A percentile compares a stretch with the other conserved stretches of the same genome.
Evolutionary conservation across 2,113 vertebrate species (phyloP).

Genomic region (Thalassoma bifasciatum): DNA sequence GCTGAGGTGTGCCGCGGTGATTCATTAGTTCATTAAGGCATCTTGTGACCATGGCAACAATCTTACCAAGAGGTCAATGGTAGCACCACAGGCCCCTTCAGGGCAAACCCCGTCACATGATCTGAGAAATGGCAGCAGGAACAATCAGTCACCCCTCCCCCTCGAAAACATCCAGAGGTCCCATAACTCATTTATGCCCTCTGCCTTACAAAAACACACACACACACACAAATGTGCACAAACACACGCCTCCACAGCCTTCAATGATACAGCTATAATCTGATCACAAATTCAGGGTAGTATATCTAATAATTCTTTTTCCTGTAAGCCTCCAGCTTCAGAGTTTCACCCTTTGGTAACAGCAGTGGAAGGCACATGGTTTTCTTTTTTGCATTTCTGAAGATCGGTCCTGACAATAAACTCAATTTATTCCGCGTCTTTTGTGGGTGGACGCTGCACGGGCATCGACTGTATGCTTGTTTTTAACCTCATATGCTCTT

Average conservation of each 20-base stretch:
- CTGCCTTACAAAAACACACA: conserved; percentile 38
- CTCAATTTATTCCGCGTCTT: no score
- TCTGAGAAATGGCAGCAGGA: conserved; percentile 61
- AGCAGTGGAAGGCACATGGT: background rate
- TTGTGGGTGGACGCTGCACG: background rate
- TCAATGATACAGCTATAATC: conserved; percentile 22
- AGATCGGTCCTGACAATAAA: background rate
- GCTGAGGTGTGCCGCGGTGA: conserved; percentile 72
- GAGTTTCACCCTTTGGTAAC: background rate
- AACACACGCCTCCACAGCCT: background rate
- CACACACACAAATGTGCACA: background rate
- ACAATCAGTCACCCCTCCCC: conserved; percentile 42
- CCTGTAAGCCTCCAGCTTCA: background rate
- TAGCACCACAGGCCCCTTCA: conserved; percentile 65
- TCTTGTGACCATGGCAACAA: conserved; percentile 71
- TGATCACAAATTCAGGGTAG: conserved; percentile 40
- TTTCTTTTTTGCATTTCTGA: conserved; percentile 3
- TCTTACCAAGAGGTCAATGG: conserved; percentile 68
- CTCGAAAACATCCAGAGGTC: conserved; percentile 53
- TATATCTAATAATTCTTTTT: conserved; percentile 30
- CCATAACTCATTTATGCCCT: conserved; percentile 63
- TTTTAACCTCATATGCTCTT: background rate
- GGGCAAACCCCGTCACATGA: conserved; percentile 65
- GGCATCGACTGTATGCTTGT: background rate
- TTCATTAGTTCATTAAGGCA: conserved; percentile 81